phyloP scores from a whole-genome alignment of 35 echinoderm and acorn worm genomes.

The Holothuria glaberrima region DNA sequence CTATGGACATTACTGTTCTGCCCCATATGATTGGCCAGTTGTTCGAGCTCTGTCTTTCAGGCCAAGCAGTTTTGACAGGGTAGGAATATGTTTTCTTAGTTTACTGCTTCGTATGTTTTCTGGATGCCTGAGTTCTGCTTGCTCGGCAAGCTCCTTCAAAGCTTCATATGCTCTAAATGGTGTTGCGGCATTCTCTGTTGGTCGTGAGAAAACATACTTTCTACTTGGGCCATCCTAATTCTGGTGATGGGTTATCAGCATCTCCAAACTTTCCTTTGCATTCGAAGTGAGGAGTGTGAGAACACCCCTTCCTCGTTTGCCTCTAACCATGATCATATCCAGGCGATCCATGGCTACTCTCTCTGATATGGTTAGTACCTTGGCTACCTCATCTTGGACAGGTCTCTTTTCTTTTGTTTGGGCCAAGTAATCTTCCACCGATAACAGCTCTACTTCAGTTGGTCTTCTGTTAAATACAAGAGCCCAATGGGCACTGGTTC shows the following conservation, averaged over 20 bases:
- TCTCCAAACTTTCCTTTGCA: background rate
- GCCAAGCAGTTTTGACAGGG: constrained; percentile 6
- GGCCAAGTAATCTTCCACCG: no score
- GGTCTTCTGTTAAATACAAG: no score
- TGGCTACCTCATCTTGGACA: background rate
- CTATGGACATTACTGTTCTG: background rate
- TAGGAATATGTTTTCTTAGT: constrained; percentile 32
- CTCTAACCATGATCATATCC: constrained; percentile 6
- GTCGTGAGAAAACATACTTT: constrained; percentile 4
- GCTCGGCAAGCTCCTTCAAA: background rate
- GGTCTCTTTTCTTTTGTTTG: background rate
- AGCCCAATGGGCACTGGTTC: no score
- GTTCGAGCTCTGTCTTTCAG: constrained; percentile 46
- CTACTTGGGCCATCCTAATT: background rate
- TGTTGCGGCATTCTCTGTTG: background rate
- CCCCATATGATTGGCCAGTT: constrained; percentile 33
- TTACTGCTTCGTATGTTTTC: constrained; percentile 14
- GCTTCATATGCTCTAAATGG: background rate
- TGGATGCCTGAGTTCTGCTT: constrained; percentile 10
- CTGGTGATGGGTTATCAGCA: background rate
- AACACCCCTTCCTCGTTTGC: constrained; percentile 41
- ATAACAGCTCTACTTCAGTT: no score
- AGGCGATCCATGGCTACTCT: background rate
- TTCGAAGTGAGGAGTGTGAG: background rate
- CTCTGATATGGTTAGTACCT: background rate